Evolutionary conservation across 1,140 invertebrate species (phyloP), one percentile per base, ranked within the genome.

Genomic region (Bathynomus jamesi): DNA sequence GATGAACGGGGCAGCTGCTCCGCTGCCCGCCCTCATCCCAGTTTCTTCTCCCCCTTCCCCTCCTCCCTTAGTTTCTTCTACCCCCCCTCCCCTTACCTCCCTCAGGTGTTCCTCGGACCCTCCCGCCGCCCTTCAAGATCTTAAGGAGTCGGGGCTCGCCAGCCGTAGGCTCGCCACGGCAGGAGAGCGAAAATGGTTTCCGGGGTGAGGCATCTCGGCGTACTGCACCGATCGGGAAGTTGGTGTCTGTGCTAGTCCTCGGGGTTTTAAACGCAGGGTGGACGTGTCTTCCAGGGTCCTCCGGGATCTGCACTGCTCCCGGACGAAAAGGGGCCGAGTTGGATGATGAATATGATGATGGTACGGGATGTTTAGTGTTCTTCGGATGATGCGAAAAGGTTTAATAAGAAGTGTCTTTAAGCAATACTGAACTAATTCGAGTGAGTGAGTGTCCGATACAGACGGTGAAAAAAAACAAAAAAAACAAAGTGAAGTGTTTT

Each of bases 111-210:
- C 40, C 40, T 53, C 40, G 11, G 21, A 53, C 40, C 40, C 40
- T 53, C 21, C 40, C 40, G 2, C 40, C 21, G 11, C 21, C 5
- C 40, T 17, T 53, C 11, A 53, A 17, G 11, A 17, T 21, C 40
- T 17, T 17, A 21, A 53, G 40, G 13, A 11, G 13, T 11, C 40
- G 21, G 40, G 40, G 21, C 40, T 53, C 25, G n/a, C 67, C 53
- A 13, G 28, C n/a, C 67, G 67, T 25, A 67, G 76, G 27, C 76
- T 46, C 28, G 67, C 70, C 67, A 77, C 76, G 53, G 76, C 76
- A 28, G 76, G 76, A 60, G 76, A 77, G 46, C 70, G 70, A 67
- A 77, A 77, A 46, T 77, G 76, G 76, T 77, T 66, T 61, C 76
- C 76, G 62, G 70, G 69, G 62, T 77, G 71, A 61, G 61, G 69